Conservation (phyloP, 2,113 vertebrate species). For the Scortum barcoo region DNA sequence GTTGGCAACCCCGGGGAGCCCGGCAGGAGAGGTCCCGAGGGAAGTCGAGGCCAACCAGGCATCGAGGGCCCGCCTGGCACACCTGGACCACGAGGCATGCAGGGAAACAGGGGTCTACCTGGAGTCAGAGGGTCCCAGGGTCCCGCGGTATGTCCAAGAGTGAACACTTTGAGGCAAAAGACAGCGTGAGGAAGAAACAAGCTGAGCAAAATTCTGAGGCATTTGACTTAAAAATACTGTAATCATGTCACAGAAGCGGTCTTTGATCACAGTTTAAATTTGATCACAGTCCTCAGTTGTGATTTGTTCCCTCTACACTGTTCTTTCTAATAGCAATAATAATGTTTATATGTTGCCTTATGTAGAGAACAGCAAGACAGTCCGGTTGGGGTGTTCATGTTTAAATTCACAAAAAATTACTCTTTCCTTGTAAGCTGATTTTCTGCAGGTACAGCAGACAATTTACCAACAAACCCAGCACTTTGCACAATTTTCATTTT, state of each 20-base stretch:
- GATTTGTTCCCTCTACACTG: background rate
- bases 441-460: background rate
- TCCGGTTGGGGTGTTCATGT: background rate
- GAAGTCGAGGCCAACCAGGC: slow-evolving; percentile 91
- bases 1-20: slow-evolving; percentile 90
- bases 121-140: slow-evolving; percentile 94
- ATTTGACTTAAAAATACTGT: background rate
- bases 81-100: slow-evolving; percentile 92
- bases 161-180: background rate
- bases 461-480: background rate
- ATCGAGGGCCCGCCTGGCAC: slow-evolving; percentile 91
- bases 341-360: too few relatives aligned
- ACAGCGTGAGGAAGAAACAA: background rate
- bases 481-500: background rate
- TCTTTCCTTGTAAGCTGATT: background rate
- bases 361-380: too few relatives aligned
- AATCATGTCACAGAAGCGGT: too few relatives aligned
- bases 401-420: background rate
- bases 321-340: too few relatives aligned
- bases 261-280: too few relatives aligned
- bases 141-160: slow-evolving; percentile 87
- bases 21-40: slow-evolving; percentile 92
- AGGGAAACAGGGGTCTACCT: slow-evolving; percentile 91
- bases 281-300: background rate
- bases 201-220: background rate